Conservation (phyloP, 1,140 invertebrate genomes). For the Drosophila oshimai region DNA sequence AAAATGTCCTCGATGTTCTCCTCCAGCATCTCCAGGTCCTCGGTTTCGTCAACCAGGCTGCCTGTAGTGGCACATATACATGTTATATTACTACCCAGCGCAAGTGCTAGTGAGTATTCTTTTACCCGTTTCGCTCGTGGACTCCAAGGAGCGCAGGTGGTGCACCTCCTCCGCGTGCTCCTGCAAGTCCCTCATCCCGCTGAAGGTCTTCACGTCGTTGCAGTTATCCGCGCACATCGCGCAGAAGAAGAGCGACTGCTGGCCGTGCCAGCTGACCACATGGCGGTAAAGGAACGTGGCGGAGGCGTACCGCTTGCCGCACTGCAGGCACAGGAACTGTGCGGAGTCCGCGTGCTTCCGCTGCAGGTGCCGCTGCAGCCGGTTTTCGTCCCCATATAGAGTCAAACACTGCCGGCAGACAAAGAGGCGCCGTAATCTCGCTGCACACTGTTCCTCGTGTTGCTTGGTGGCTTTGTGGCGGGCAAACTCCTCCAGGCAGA, state of each 20-base stretch:
- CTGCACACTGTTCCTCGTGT: conserved; percentile 47
- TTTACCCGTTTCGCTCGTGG: conserved; percentile 4
- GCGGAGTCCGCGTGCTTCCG: conserved; percentile 45
- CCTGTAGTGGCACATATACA: too few species aligned
- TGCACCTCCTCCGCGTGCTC: conserved; percentile 50
- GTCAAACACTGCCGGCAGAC: conserved; percentile 59
- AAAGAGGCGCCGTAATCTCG: conserved; percentile 28
- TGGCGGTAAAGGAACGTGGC: conserved; percentile 57
- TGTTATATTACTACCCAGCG: too few species aligned
- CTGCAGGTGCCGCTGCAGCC: conserved; percentile 39
- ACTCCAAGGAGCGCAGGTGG: conserved; percentile 11
- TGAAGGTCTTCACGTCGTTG: conserved; percentile 53
- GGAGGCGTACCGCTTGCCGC: conserved; percentile 55
- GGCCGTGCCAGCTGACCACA: conserved; percentile 59
- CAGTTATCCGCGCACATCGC: conserved; percentile 53
- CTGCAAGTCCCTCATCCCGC: conserved; percentile 32
- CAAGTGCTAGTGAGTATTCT: too few species aligned
- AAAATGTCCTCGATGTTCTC: conserved; percentile 66
- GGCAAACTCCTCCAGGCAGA: conserved; percentile 32
- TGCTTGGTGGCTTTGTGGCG: conserved; percentile 39
- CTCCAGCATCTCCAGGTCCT: conserved; percentile 64
- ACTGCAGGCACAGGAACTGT: conserved; percentile 58
- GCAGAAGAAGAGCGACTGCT: conserved; percentile 62
- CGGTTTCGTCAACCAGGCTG: conserved; percentile 55
- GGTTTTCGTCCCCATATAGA: conserved; percentile 46